These are phyloP conservation scores for Anniella stebbinsi DNA, from an alignment of 2,797 vertebrate species.

Conservation along the genomic window DNA sequence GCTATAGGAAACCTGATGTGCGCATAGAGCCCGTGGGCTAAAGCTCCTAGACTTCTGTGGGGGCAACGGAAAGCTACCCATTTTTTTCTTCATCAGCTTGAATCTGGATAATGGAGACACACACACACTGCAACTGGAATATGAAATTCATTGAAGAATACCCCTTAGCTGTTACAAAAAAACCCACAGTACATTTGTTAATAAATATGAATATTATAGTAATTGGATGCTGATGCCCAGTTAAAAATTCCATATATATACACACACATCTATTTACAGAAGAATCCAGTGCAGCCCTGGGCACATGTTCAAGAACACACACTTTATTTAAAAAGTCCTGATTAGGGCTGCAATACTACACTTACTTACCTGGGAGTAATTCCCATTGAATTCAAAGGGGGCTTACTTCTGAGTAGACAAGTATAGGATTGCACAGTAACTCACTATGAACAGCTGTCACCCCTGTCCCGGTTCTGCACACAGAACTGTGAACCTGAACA, in stretches of 20 bases:
- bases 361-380: not conserved
- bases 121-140: not conserved
- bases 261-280: constrained; percentile 6
- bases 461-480: not conserved
- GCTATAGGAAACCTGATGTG: not conserved
- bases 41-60: not conserved
- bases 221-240: not conserved
- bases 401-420: not conserved
- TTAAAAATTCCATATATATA: not conserved
- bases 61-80: too few relatives aligned
- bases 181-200: constrained; percentile 7
- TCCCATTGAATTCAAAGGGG: not conserved
- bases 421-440: not conserved
- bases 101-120: not conserved
- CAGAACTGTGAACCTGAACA: not conserved
- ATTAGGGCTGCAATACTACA: not conserved
- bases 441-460: not conserved
- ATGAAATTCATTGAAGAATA: not conserved
- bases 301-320: not conserved
- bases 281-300: not conserved
- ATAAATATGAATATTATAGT: constrained; percentile 5
- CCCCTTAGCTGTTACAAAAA: constrained; percentile 1
- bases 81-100: not conserved
- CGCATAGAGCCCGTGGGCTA: not conserved
- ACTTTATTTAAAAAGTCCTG: not conserved